phyloP scores from a whole-genome alignment of 2,113 vertebrate species.

The Daphoenositta chrysoptera region DNA sequence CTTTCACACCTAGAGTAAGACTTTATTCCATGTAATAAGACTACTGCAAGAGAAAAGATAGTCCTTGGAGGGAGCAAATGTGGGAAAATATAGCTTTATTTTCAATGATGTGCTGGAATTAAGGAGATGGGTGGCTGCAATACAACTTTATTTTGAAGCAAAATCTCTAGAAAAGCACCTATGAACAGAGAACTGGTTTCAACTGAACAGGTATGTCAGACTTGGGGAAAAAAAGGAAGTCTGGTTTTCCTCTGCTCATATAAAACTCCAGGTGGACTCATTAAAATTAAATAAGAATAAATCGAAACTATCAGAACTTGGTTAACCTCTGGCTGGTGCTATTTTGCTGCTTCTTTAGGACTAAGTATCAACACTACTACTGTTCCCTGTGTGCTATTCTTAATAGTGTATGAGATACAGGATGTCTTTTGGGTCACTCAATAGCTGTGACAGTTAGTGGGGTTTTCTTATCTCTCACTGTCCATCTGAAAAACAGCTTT shows the following conservation, averaged over 20 bases:
- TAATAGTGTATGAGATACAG: neutral
- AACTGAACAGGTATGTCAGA: neutral
- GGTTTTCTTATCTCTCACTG: slow-evolving; percentile 44
- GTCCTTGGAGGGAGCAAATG: neutral
- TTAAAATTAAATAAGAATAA: neutral
- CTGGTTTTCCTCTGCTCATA: neutral
- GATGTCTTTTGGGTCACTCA: slow-evolving; percentile 2
- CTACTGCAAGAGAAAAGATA: neutral
- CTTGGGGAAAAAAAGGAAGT: neutral
- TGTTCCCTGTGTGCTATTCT: neutral
- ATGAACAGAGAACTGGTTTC: neutral
- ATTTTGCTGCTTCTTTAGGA: neutral
- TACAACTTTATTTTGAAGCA: neutral
- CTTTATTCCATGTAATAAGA: neutral
- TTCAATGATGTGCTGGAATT: neutral
- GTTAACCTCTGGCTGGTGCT: neutral
- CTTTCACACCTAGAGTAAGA: neutral
- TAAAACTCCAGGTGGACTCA: neutral
- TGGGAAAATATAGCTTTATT: neutral
- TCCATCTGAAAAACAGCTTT: slow-evolving; percentile 33
- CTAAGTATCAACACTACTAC: neutral
- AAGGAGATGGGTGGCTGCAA: neutral
- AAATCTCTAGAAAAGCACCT: neutral
- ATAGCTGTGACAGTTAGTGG: slow-evolving; percentile 26
- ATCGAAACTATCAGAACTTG: neutral